Percentiles rank a stretch among this genome's conserved stretches.
Evolutionary conservation across 2,797 vertebrate genomes (phyloP).

Genomic region (Squalus acanthias): DNA sequence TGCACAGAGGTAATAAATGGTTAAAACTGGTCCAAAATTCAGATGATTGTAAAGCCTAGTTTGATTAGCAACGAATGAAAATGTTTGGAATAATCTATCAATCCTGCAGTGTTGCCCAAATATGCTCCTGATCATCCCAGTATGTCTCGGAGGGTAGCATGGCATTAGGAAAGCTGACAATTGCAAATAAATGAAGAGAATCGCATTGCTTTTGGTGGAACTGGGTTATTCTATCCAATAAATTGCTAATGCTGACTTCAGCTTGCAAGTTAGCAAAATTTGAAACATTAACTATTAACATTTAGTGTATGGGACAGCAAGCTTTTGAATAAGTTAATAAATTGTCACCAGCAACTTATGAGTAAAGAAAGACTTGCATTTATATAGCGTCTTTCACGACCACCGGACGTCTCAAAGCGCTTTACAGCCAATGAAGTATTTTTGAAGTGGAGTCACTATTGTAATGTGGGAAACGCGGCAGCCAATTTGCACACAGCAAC

Average conservation of each 20-base stretch:
- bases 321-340: background rate
- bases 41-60: background rate
- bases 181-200: background rate
- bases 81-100: background rate
- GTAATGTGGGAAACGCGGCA: too few relatives aligned
- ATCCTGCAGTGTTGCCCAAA: background rate
- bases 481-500: too few relatives aligned
- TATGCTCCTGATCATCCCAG: too few relatives aligned
- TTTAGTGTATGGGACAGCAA: background rate
- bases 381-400: too few relatives aligned
- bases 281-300: background rate
- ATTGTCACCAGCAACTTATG: background rate
- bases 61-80: background rate
- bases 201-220: background rate
- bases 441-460: too few relatives aligned
- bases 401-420: too few relatives aligned
- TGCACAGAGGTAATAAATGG: background rate
- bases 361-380: too few relatives aligned
- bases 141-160: background rate
- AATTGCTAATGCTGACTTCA: background rate
- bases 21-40: background rate
- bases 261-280: background rate
- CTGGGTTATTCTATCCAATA: background rate
- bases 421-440: too few relatives aligned
- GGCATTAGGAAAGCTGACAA: background rate